Evolutionary conservation across 2,888 invertebrate genomes (phyloP).

Genomic region (Vesta saturnalis): DNA sequence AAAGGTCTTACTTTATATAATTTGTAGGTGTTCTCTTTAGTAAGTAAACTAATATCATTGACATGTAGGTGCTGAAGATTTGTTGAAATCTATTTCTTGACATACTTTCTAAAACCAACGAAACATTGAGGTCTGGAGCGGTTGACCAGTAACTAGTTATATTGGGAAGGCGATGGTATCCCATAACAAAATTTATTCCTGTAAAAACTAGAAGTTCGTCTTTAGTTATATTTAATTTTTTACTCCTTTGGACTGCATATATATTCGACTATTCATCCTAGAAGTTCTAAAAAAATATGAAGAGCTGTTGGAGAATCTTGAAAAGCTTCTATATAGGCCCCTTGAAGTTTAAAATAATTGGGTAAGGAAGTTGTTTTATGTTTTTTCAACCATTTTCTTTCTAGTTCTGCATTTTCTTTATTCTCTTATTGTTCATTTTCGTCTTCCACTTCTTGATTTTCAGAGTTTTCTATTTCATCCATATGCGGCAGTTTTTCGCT

Average conservation of each 20-base stretch:
- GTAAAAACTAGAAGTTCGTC: slow-evolving; percentile 10
- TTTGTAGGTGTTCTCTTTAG: not conserved
- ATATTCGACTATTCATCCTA: not conserved
- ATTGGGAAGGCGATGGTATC: slow-evolving; percentile 5
- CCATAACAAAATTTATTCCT: slow-evolving; percentile 19
- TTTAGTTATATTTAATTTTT: not conserved
- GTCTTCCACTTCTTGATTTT: not conserved
- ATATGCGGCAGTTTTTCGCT: not conserved
- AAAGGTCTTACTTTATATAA: slow-evolving; percentile 12
- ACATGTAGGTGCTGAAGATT: not conserved
- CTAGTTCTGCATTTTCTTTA: not conserved
- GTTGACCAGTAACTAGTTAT: not conserved
- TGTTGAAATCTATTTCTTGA: not conserved
- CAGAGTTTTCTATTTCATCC: not conserved
- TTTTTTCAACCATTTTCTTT: not conserved
- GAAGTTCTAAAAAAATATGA: slow-evolving; percentile 4
- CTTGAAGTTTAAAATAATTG: not conserved
- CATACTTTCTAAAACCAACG: not conserved
- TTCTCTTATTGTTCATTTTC: not conserved
- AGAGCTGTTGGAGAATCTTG: slow-evolving; percentile 4
- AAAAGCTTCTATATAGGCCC: not conserved
- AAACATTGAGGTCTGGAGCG: not conserved
- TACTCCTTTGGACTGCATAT: not conserved
- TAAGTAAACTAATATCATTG: slow-evolving; percentile 12
- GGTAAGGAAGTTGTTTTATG: not conserved